Conservation (phyloP, 2,888 invertebrate species). For the Chaitophorus viminalis region DNA sequence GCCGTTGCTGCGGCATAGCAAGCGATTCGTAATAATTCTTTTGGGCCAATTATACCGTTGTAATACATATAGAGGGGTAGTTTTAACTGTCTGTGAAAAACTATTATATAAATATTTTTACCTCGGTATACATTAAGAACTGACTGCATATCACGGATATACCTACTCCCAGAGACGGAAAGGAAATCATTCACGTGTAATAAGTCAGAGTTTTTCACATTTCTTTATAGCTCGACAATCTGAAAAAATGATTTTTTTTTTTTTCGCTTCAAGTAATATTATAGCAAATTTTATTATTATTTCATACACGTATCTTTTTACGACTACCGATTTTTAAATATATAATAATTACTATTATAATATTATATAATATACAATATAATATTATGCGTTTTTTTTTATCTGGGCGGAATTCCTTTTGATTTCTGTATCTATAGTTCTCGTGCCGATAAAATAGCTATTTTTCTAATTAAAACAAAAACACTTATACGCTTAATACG, state of each 20-base stretch:
- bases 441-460: not conserved
- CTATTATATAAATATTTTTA: not conserved
- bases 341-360: too few species aligned
- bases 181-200: not conserved
- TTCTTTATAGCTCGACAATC: not conserved
- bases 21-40: conserved; percentile 15
- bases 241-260: not conserved
- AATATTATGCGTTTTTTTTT: too few species aligned
- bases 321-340: not conserved
- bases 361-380: too few species aligned
- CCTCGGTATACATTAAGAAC: not conserved
- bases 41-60: conserved; percentile 7
- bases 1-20: too few species aligned
- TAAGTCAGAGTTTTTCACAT: not conserved
- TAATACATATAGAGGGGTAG: not conserved
- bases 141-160: not conserved
- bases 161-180: not conserved
- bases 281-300: not conserved
- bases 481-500: not conserved
- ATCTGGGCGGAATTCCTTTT: not conserved
- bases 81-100: not conserved
- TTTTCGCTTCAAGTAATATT: not conserved
- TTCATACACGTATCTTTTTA: not conserved
- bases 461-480: conserved; percentile 34
- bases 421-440: not conserved